Percentiles rank a stretch among this genome's conserved stretches.
Evolutionary conservation across 30 jellyfish, hydroid and myxozoan genomes (phyloP).

Genomic region (Mastigias papua): DNA sequence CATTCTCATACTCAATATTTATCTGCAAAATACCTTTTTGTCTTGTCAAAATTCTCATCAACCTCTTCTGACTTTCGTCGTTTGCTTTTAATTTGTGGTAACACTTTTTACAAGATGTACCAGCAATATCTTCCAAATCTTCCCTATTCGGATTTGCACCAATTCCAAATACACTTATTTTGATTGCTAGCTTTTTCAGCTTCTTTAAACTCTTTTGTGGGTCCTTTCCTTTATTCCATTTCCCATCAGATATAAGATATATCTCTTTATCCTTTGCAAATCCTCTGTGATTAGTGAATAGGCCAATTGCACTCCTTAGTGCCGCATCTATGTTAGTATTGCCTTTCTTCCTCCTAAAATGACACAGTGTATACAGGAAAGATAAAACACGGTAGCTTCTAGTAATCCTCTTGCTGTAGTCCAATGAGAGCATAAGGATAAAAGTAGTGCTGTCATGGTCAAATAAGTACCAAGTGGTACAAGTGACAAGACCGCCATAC

Average conservation of each 20-base stretch:
- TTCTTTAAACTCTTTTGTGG: background rate
- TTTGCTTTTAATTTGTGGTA: background rate
- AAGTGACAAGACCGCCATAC: too few species aligned
- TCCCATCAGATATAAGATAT: conserved; percentile 36
- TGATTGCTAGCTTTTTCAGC: background rate
- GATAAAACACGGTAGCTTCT: too few species aligned
- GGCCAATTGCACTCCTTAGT: background rate
- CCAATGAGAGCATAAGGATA: too few species aligned
- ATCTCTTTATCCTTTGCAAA: conserved; percentile 24
- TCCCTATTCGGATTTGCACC: background rate
- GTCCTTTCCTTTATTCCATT: conserved; percentile 15
- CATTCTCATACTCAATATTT: too few species aligned
- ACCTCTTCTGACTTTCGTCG: too few species aligned
- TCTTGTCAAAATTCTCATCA: too few species aligned
- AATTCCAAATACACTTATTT: conserved; percentile 6
- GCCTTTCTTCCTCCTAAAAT: conserved; percentile 11
- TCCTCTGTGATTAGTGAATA: conserved; percentile 10
- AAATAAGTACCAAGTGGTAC: too few species aligned
- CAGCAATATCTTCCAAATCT: background rate
- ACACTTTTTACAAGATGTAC: background rate
- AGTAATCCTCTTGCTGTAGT: too few species aligned
- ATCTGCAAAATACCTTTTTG: too few species aligned
- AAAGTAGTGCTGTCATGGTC: too few species aligned
- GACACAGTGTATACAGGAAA: too few species aligned
- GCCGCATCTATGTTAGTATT: conserved; percentile 30